A percentile compares a stretch with the other conserved stretches of the same genome.
These are phyloP conservation scores for Cordylochernes scorpioides DNA, from an alignment of 2,888 invertebrate genomes.

Conservation along the genomic window DNA sequence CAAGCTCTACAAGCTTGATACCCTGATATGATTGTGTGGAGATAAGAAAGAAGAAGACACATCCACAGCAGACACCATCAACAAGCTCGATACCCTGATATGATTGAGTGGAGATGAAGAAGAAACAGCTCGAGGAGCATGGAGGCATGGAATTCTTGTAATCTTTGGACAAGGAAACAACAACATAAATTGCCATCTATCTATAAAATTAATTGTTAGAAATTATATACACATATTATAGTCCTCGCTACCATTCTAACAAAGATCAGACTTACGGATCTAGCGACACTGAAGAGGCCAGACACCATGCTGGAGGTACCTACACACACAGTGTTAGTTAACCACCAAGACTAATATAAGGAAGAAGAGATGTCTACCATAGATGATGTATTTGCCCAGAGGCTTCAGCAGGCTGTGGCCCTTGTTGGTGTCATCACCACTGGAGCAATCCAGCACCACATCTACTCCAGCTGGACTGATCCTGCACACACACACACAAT, in stretches of 20 bases:
- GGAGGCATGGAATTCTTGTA: too few relatives aligned
- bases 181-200: too few relatives aligned
- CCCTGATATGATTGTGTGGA: too few relatives aligned
- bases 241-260: too few relatives aligned
- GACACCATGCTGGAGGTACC: constrained; percentile 63
- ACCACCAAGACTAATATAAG: too few relatives aligned
- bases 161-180: background rate
- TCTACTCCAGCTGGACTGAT: constrained; percentile 45
- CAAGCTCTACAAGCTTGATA: too few relatives aligned
- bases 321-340: constrained; percentile 24
- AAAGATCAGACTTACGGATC: constrained; percentile 40
- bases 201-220: background rate
- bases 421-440: constrained; percentile 55
- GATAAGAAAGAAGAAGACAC: too few relatives aligned
- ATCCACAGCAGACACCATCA: too few relatives aligned
- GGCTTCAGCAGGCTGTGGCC: constrained; percentile 56
- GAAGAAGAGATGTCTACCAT: constrained; percentile 30
- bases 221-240: background rate
- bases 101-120: too few relatives aligned
- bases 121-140: too few relatives aligned
- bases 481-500: constrained; percentile 22
- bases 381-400: constrained; percentile 62
- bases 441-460: constrained; percentile 57
- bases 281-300: constrained; percentile 65
- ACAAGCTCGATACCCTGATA: too few relatives aligned